Conservation (phyloP, 2,888 invertebrate genomes). For the Tetrapedia diversipes region DNA sequence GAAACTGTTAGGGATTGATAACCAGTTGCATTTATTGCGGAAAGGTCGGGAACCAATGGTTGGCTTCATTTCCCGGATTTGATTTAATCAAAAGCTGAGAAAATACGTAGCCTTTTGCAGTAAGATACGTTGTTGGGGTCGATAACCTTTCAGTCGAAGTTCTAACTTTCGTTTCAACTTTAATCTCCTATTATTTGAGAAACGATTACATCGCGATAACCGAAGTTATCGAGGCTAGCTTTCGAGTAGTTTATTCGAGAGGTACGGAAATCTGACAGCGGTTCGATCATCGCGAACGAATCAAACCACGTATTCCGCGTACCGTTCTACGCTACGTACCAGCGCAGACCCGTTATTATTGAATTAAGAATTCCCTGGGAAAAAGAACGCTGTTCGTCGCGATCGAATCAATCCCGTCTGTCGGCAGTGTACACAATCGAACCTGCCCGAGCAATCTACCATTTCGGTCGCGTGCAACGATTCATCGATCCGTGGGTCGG, state of each 20-base stretch:
- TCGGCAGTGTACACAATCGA: background rate
- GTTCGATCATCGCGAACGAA: background rate
- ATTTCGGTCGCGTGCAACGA: slow-evolving; percentile 11
- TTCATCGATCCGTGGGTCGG: slow-evolving; percentile 10
- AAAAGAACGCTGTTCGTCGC: background rate
- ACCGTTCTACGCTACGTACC: background rate
- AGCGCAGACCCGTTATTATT: background rate
- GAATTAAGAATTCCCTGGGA: background rate
- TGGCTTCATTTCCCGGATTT: too few relatives aligned
- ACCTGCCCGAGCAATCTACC: background rate
- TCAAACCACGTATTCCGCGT: background rate
- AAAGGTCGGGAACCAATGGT: too few relatives aligned
- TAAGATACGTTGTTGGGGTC: too few relatives aligned
- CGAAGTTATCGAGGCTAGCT: background rate
- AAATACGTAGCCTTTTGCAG: too few relatives aligned
- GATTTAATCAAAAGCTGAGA: too few relatives aligned
- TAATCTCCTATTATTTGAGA: too few relatives aligned
- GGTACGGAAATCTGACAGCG: background rate
- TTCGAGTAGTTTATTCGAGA: background rate
- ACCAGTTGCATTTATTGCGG: too few relatives aligned
- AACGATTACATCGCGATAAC: background rate
- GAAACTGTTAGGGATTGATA: too few relatives aligned
- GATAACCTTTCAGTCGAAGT: too few relatives aligned
- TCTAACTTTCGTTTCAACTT: too few relatives aligned
- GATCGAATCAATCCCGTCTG: background rate